Conservation (phyloP, 2,113 vertebrate species). For the Proterorhinus semilunaris region DNA sequence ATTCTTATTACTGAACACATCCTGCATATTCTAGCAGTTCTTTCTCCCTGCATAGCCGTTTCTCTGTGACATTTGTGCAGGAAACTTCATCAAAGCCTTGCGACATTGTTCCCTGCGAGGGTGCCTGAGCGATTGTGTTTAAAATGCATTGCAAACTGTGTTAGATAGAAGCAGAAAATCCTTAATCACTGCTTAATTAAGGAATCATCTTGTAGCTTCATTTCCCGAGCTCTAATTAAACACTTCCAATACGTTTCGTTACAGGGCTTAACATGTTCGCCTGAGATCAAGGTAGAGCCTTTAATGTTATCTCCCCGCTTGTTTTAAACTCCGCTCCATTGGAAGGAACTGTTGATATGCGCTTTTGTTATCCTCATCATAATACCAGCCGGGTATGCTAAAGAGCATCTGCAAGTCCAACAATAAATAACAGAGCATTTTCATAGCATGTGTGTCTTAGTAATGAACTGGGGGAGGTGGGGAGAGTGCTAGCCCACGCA, state of each 20-base stretch:
- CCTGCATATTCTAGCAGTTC: constrained; percentile 46
- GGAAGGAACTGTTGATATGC: constrained; percentile 79
- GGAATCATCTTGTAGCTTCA: constrained; percentile 86
- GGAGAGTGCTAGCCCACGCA: constrained; percentile 56
- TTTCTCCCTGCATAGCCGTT: constrained; percentile 33
- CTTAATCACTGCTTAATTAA: constrained; percentile 86
- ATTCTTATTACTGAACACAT: constrained; percentile 38
- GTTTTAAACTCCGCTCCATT: constrained; percentile 72
- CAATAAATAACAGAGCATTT: constrained; percentile 70
- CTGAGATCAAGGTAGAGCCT: constrained; percentile 85
- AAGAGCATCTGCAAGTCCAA: constrained; percentile 70
- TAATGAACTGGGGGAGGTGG: constrained; percentile 51
- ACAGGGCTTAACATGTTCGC: constrained; percentile 85
- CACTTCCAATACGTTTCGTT: constrained; percentile 82
- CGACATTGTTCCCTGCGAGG: constrained; percentile 79
- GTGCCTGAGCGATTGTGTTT: constrained; percentile 77
- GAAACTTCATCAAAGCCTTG: constrained; percentile 78
- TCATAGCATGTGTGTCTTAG: constrained; percentile 55
- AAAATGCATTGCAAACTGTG: constrained; percentile 81
- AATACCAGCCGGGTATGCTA: constrained; percentile 74
- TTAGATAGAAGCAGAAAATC: constrained; percentile 84
- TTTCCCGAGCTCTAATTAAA: constrained; percentile 85
- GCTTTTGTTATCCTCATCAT: constrained; percentile 77
- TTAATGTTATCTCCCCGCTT: constrained; percentile 81
- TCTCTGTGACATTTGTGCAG: constrained; percentile 62